Conservation (phyloP, 2,797 vertebrate genomes). For the Toxotes lorentzi region DNA sequence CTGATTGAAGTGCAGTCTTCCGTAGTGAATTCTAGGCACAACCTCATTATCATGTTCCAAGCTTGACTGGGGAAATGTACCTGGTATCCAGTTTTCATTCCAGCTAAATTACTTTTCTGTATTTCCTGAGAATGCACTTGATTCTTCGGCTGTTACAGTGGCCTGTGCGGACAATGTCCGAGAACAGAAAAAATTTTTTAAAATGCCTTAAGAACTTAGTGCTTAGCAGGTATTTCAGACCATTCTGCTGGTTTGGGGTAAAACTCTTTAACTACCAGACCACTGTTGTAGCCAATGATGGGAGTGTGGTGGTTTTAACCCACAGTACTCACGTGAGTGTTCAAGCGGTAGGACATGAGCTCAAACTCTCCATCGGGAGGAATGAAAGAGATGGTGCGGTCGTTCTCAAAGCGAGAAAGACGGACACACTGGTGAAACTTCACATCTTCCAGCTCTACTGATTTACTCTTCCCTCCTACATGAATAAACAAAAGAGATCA, state of each 20-base stretch:
- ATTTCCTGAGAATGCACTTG: neutral
- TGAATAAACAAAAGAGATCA: constrained; percentile 6
- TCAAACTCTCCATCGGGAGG: constrained; percentile 96
- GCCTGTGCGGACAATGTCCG: neutral
- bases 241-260: neutral
- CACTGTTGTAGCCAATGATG: neutral
- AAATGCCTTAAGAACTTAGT: neutral
- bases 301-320: too few species aligned
- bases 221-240: neutral
- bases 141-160: neutral
- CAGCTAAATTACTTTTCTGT: neutral
- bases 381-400: constrained; percentile 96
- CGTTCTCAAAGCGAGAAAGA: constrained; percentile 95
- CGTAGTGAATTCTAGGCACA: neutral
- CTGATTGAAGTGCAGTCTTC: neutral
- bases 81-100: neutral
- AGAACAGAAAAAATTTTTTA: neutral
- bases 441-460: constrained; percentile 94
- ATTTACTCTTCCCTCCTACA: constrained; percentile 94
- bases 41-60: neutral
- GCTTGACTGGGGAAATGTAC: neutral
- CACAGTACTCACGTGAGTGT: constrained; percentile 90
- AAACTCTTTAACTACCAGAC: neutral
- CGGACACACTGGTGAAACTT: constrained; percentile 97
- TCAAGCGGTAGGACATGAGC: constrained; percentile 95